These are phyloP conservation scores for Harpagoxenus sublaevis DNA, from an alignment of 2,888 invertebrate genomes.

Conservation along the genomic window DNA sequence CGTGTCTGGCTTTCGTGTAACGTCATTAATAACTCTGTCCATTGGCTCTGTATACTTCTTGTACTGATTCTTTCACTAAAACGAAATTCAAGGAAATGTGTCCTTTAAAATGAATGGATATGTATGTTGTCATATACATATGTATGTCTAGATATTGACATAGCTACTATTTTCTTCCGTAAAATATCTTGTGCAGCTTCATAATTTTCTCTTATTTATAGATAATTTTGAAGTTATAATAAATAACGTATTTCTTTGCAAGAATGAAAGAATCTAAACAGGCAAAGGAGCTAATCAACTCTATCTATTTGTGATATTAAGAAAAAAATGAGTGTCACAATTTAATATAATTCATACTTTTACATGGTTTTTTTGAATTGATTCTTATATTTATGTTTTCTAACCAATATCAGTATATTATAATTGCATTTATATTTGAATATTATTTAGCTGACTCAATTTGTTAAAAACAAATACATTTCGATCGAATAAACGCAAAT, in stretches of 20 bases:
- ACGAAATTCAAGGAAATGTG: slow-evolving; percentile 49
- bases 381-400: slow-evolving; percentile 24
- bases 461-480: slow-evolving; percentile 34
- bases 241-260: slow-evolving; percentile 41
- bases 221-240: slow-evolving; percentile 37
- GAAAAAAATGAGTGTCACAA: background rate
- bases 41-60: slow-evolving; percentile 43
- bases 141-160: slow-evolving; percentile 62
- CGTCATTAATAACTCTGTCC: slow-evolving; percentile 12
- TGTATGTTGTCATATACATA: slow-evolving; percentile 58
- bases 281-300: slow-evolving; percentile 8
- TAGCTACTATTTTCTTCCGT: slow-evolving; percentile 60
- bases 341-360: slow-evolving; percentile 28
- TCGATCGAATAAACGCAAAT: slow-evolving; percentile 1
- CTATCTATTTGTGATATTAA: slow-evolving; percentile 13
- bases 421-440: slow-evolving; percentile 58
- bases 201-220: slow-evolving; percentile 23
- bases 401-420: slow-evolving; percentile 18
- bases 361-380: slow-evolving; percentile 9
- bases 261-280: slow-evolving; percentile 38
- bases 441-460: slow-evolving; percentile 42
- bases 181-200: slow-evolving; percentile 60
- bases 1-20: slow-evolving; percentile 56
- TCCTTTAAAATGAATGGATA: slow-evolving; percentile 49
- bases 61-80: slow-evolving; percentile 69